Conservation (phyloP, 2,797 vertebrate genomes). For the Kryptopterus vitreolus region DNA sequence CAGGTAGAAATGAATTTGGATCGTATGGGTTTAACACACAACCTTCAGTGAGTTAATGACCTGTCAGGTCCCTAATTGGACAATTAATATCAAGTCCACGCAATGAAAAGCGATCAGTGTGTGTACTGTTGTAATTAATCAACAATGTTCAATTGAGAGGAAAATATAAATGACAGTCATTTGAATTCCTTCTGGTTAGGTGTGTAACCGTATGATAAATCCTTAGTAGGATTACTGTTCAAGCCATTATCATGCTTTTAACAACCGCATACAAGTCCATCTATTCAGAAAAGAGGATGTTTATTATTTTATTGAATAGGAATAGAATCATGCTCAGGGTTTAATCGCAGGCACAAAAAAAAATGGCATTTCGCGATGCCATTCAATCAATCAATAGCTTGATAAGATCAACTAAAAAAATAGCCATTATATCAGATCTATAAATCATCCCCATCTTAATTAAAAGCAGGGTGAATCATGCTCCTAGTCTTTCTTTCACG, state of each 20-base stretch:
- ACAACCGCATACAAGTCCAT: background rate
- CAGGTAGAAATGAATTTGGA: background rate
- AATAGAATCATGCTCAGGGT: background rate
- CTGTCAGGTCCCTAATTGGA: constrained; percentile 13
- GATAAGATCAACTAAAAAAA: background rate
- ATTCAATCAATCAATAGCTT: background rate
- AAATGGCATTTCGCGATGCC: background rate
- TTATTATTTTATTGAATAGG: background rate
- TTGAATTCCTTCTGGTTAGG: constrained; percentile 33
- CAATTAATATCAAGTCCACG: constrained; percentile 17
- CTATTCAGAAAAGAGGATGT: background rate
- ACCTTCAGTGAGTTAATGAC: constrained; percentile 27
- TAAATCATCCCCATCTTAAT: background rate
- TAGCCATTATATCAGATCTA: background rate
- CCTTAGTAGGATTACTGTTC: constrained; percentile 4
- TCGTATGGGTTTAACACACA: background rate
- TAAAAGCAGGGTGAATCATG: background rate
- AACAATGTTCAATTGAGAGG: constrained; percentile 30
- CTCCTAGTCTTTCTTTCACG: background rate
- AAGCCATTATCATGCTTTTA: background rate
- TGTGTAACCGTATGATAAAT: constrained; percentile 23
- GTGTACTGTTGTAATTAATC: constrained; percentile 22
- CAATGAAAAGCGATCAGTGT: constrained; percentile 24
- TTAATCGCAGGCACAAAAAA: background rate
- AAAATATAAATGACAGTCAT: constrained; percentile 34